phyloP scores from a whole-genome alignment of 1,140 invertebrate genomes.

The Bacillus rossius region DNA sequence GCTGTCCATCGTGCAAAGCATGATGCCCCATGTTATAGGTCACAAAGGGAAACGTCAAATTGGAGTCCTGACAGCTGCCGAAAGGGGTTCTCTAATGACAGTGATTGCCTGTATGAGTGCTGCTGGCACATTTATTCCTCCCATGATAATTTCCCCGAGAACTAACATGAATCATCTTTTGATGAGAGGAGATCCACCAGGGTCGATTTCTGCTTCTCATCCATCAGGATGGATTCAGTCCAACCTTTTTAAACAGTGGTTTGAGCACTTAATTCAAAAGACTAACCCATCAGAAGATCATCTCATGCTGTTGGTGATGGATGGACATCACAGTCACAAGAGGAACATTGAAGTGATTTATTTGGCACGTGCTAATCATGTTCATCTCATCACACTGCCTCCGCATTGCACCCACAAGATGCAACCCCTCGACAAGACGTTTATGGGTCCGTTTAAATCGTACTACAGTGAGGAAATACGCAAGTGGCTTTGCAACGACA shows the following conservation, averaged over 20 bases:
- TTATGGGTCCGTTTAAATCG: slow-evolving; percentile 36
- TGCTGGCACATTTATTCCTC: slow-evolving; percentile 29
- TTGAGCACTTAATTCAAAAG: slow-evolving; percentile 26
- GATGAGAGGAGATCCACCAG: slow-evolving; percentile 33
- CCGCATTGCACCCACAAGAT: slow-evolving; percentile 38
- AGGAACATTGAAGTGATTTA: not conserved
- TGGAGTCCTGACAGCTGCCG: slow-evolving; percentile 29
- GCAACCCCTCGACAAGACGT: slow-evolving; percentile 38
- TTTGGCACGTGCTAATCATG: not conserved
- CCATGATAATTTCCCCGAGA: slow-evolving; percentile 18
- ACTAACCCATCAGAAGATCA: slow-evolving; percentile 18
- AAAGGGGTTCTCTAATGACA: slow-evolving; percentile 33
- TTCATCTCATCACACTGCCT: slow-evolving; percentile 5
- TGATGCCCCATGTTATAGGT: slow-evolving; percentile 28
- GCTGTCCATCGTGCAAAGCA: slow-evolving; percentile 31
- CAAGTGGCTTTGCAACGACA: not conserved
- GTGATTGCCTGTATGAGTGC: slow-evolving; percentile 34
- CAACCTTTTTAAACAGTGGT: slow-evolving; percentile 25
- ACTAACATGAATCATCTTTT: slow-evolving; percentile 27
- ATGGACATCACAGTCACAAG: slow-evolving; percentile 10
- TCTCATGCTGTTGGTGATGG: slow-evolving; percentile 33
- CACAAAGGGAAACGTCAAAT: slow-evolving; percentile 24
- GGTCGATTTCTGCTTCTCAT: slow-evolving; percentile 25
- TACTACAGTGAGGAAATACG: slow-evolving; percentile 32
- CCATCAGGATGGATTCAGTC: slow-evolving; percentile 24